These are phyloP conservation scores for Corvus cornix DNA, from an alignment of 2,113 vertebrate species.

Conservation along the genomic window DNA sequence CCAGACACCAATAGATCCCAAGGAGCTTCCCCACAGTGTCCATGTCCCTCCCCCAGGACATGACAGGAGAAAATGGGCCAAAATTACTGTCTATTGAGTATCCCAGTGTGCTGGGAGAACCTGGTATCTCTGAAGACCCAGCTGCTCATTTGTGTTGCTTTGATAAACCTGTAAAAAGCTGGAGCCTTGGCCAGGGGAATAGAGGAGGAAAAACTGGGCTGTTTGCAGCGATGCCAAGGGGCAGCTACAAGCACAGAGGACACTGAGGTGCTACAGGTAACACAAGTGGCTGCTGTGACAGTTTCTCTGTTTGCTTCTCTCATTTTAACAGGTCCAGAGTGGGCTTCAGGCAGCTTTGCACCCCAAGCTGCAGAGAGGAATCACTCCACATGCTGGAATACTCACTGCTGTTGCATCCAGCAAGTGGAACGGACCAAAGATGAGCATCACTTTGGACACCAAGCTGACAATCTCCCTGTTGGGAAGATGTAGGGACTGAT, in stretches of 20 bases:
- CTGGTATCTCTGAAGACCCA: neutral
- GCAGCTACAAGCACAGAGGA: neutral
- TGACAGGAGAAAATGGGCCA: neutral
- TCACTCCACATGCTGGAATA: neutral
- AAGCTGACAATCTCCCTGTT: constrained; percentile 62
- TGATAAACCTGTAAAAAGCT: neutral
- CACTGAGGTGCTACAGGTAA: neutral
- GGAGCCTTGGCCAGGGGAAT: neutral
- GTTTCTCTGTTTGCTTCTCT: neutral
- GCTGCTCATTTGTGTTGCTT: neutral
- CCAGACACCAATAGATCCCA: neutral
- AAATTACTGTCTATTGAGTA: neutral
- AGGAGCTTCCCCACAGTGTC: neutral
- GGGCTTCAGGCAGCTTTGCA: neutral
- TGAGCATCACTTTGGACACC: constrained; percentile 69
- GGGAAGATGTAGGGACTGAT: neutral
- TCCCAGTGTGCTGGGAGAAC: neutral
- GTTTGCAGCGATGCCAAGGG: neutral
- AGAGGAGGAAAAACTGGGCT: neutral
- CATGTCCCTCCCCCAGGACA: neutral
- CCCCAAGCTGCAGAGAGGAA: neutral
- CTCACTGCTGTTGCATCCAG: constrained; percentile 74
- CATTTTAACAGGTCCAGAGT: neutral
- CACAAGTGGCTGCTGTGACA: neutral
- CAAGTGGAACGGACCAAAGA: constrained; percentile 67